These are phyloP conservation scores for Hirtodrosophila duncani DNA, from an alignment of 2,888 invertebrate genomes.

Conservation along the genomic window DNA sequence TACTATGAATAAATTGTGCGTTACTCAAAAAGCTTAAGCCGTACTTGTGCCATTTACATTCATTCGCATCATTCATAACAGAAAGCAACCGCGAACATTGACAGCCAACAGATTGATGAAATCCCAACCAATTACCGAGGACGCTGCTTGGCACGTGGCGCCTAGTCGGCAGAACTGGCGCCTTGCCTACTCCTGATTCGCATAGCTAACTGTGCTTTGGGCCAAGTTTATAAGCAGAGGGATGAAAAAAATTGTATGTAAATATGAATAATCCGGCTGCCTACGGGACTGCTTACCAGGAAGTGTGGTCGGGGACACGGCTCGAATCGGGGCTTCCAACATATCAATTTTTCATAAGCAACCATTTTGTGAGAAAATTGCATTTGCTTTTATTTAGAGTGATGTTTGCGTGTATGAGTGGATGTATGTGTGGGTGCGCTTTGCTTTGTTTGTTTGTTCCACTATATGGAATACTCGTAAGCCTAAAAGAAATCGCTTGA, in stretches of 20 bases:
- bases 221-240: no score
- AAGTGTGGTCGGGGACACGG: constrained; percentile 14
- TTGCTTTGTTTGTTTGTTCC: constrained; percentile 2
- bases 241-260: constrained; percentile 23
- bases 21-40: constrained; percentile 37
- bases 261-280: constrained; percentile 60
- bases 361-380: constrained; percentile 66
- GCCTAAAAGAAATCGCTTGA: constrained; percentile 23
- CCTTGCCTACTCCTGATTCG: background rate
- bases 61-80: background rate
- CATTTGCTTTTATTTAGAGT: constrained; percentile 57
- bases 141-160: constrained; percentile 23
- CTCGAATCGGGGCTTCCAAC: constrained; percentile 9
- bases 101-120: constrained; percentile 44
- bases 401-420: constrained; percentile 17
- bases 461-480: constrained; percentile 17
- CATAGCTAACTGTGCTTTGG: background rate
- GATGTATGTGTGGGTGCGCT: constrained; percentile 6
- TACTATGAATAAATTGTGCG: constrained; percentile 59
- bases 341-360: constrained; percentile 65
- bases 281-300: constrained; percentile 25
- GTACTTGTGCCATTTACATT: background rate
- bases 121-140: constrained; percentile 23
- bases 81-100: background rate
- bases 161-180: constrained; percentile 14